A percentile compares a stretch with the other conserved stretches of the same genome.
These are phyloP conservation scores for Chorisops tibialis DNA, from an alignment of 2,888 invertebrate species.

Conservation along the genomic window DNA sequence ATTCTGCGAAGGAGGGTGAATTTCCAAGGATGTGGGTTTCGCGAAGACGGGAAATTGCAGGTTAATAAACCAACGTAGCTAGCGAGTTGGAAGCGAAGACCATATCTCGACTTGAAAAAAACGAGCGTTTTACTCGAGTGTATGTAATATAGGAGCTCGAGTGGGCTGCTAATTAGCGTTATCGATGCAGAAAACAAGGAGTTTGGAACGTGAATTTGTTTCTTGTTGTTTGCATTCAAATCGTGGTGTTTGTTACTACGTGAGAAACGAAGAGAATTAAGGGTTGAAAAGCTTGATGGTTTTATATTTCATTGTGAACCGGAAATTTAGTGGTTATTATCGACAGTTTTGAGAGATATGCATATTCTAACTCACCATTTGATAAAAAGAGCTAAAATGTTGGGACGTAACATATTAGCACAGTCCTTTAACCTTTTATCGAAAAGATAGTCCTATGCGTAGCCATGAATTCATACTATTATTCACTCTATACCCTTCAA, in stretches of 20 bases:
- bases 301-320: constrained; percentile 5
- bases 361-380: too few relatives aligned
- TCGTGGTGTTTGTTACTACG: too few relatives aligned
- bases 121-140: not conserved
- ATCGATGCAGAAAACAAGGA: constrained; percentile 16
- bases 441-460: too few relatives aligned
- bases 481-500: too few relatives aligned
- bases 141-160: too few relatives aligned
- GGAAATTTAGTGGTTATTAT: constrained; percentile 15
- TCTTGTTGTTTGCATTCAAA: too few relatives aligned
- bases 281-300: not conserved
- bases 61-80: constrained; percentile 21
- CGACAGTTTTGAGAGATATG: not conserved
- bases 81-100: not conserved
- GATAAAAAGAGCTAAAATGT: too few relatives aligned
- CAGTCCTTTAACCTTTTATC: too few relatives aligned
- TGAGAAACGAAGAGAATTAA: too few relatives aligned
- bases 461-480: too few relatives aligned
- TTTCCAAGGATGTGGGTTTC: not conserved
- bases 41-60: constrained; percentile 9
- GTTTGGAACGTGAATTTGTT: too few relatives aligned
- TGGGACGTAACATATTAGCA: too few relatives aligned
- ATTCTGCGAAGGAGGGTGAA: not conserved
- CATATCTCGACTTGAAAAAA: not conserved
- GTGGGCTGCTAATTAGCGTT: constrained; percentile 12